Evolutionary conservation across 2,113 vertebrate species (phyloP).

Genomic region (Xiphophorus couchianus): DNA sequence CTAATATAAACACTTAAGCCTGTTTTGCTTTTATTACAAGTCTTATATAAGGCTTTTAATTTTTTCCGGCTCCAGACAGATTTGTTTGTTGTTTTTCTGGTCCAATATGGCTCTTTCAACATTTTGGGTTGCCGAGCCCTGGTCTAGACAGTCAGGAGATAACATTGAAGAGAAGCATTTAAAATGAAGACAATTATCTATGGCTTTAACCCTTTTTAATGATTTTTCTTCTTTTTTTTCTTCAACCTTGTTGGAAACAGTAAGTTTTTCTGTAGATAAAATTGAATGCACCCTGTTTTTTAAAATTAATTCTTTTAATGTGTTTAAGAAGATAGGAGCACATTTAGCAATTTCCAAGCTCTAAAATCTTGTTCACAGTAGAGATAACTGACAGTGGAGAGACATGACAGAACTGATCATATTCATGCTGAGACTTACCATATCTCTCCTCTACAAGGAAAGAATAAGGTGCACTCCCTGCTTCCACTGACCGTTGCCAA

Average conservation of each 20-base stretch:
- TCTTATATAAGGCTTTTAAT: no score
- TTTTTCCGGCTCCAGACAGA: no score
- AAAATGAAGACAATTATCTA: no score
- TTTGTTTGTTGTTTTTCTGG: no score
- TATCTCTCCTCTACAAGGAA: slow-evolving; percentile 22
- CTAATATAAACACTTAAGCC: no score
- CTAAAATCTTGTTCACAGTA: slow-evolving; percentile 28
- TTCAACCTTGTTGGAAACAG: neutral
- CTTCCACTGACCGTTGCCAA: slow-evolving; percentile 57
- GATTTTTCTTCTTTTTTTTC: neutral
- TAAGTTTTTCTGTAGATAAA: neutral
- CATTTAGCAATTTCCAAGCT: slow-evolving; percentile 11
- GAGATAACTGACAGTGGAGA: slow-evolving; percentile 35
- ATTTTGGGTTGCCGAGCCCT: no score
- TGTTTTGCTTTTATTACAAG: no score
- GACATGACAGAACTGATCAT: slow-evolving; percentile 44
- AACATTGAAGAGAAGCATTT: no score
- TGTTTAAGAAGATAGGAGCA: neutral
- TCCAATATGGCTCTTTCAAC: no score
- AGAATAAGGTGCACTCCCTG: slow-evolving; percentile 35
- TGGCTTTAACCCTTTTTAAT: no score
- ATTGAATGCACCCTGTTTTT: neutral
- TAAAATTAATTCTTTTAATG: neutral
- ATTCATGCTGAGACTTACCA: slow-evolving; percentile 33
- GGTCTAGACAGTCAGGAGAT: no score